phyloP scores from a whole-genome alignment of 2,113 vertebrate species.

The Bos javanicus region DNA sequence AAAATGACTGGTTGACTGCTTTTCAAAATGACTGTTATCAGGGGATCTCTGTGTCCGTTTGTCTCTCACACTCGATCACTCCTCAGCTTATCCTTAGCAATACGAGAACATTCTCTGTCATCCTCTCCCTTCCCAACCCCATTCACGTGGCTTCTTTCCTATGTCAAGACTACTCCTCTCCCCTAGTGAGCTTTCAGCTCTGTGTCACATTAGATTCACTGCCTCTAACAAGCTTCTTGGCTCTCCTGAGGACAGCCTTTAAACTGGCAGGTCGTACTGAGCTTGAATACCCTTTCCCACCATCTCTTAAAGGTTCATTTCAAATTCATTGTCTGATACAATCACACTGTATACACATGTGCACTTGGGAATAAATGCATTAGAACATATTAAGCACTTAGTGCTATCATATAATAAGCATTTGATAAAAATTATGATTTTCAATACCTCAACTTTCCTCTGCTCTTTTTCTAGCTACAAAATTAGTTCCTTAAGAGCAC shows the following conservation, averaged over 20 bases:
- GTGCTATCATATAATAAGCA: neutral
- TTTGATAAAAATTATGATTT: too few relatives aligned
- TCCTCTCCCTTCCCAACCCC: neutral
- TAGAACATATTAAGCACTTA: neutral
- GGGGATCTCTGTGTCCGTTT: neutral
- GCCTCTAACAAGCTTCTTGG: neutral
- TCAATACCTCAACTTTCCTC: neutral
- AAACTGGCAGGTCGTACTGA: neutral
- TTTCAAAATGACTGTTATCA: neutral
- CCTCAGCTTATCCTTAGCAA: neutral
- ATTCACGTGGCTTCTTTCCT: neutral
- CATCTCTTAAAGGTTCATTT: neutral
- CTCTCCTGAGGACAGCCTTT: neutral
- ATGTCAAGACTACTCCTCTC: neutral
- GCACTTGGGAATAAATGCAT: neutral
- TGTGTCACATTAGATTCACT: rapidly evolving
- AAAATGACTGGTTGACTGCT: neutral
- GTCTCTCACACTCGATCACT: neutral
- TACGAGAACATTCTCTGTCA: neutral
- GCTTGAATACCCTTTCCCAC: neutral
- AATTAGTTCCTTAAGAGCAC: neutral
- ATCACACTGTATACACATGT: neutral
- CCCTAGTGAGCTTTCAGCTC: neutral
- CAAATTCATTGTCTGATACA: neutral
- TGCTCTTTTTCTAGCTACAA: neutral